Evolutionary conservation across 2,797 vertebrate species (phyloP).

Genomic region (Hafferia zeledoni): DNA sequence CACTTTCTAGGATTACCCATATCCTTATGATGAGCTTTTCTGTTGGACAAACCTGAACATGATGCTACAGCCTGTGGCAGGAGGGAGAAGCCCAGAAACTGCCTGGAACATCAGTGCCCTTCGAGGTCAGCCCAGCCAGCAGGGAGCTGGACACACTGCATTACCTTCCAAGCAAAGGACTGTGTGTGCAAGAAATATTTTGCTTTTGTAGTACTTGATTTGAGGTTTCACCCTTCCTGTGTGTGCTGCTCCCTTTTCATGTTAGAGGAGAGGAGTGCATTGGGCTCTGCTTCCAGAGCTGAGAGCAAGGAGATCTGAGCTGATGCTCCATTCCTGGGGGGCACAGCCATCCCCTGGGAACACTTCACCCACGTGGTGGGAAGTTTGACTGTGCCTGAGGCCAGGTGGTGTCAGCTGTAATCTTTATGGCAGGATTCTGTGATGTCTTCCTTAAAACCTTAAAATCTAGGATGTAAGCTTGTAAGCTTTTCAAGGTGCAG

Average conservation of each 20-base stretch:
- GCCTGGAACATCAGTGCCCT: background rate
- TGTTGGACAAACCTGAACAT: background rate
- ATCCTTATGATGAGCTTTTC: background rate
- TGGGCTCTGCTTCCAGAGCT: background rate
- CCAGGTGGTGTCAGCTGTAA: background rate
- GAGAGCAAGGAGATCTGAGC: background rate
- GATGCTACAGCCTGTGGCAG: background rate
- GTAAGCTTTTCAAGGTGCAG: background rate
- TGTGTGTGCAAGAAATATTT: background rate
- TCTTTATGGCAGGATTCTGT: background rate
- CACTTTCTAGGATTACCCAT: background rate
- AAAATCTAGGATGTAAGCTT: background rate
- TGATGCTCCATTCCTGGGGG: background rate
- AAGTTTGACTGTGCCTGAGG: background rate
- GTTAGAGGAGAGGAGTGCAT: background rate
- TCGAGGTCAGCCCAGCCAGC: background rate
- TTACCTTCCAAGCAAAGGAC: background rate
- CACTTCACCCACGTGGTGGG: background rate
- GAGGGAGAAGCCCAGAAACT: background rate
- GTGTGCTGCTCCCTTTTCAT: background rate
- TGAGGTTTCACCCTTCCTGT: background rate
- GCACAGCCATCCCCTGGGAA: background rate
- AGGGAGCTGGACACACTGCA: background rate
- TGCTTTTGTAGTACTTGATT: background rate
- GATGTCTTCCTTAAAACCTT: background rate